phyloP scores from a whole-genome alignment of 2,888 invertebrate genomes.

The Melieria crassipennis region DNA sequence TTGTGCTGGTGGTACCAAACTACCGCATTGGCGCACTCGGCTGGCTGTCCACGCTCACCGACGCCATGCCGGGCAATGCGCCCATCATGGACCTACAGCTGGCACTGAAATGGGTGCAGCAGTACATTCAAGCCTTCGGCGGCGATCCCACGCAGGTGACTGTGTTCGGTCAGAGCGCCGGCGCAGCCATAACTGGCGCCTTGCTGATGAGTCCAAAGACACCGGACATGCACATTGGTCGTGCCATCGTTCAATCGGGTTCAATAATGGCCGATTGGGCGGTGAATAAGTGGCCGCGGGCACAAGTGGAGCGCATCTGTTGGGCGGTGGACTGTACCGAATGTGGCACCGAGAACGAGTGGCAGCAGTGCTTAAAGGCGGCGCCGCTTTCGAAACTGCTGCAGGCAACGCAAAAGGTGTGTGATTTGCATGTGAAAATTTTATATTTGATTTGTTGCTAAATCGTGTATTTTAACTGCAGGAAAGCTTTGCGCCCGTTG shows the following conservation, averaged over 20 bases:
- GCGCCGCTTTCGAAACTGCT: constrained; percentile 52
- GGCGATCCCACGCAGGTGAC: constrained; percentile 68
- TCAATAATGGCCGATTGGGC: constrained; percentile 68
- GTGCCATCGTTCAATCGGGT: constrained; percentile 69
- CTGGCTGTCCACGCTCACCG: constrained; percentile 67
- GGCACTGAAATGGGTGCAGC: constrained; percentile 68
- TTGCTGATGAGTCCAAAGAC: constrained; percentile 66
- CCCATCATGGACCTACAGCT: constrained; percentile 67
- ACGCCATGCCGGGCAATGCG: constrained; percentile 69
- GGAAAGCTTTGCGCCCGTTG: constrained; percentile 51
- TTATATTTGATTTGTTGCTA: not conserved
- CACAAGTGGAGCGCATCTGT: constrained; percentile 57
- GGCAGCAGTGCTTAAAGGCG: constrained; percentile 55
- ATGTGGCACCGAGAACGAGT: constrained; percentile 42
- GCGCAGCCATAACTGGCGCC: constrained; percentile 66
- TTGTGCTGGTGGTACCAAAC: constrained; percentile 67
- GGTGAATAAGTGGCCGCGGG: constrained; percentile 61
- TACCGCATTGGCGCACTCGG: constrained; percentile 68
- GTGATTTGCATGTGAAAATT: not conserved
- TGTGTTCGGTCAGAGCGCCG: constrained; percentile 69
- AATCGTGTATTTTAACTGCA: constrained; percentile 24
- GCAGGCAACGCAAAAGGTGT: constrained; percentile 41
- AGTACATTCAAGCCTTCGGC: constrained; percentile 67
- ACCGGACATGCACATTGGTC: constrained; percentile 62
- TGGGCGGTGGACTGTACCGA: constrained; percentile 49